phyloP scores from a whole-genome alignment of 2,797 vertebrate genomes.

The Anniella stebbinsi region DNA sequence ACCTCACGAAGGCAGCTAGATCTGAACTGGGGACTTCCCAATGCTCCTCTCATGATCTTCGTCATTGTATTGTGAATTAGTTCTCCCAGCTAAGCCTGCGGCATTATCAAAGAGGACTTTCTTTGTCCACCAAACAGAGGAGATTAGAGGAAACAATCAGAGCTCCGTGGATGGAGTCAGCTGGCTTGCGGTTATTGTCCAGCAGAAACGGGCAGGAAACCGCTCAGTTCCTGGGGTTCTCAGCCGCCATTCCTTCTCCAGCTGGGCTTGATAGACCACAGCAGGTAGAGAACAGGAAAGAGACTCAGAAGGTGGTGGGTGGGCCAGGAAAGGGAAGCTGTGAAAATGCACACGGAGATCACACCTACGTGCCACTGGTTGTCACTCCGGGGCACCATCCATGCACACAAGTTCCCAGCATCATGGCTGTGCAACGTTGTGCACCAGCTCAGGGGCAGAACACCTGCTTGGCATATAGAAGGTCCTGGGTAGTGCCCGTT shows the following conservation, averaged over 20 bases:
- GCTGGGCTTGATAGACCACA: conserved; percentile 25
- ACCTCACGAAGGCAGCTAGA: not conserved
- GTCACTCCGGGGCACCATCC: not conserved
- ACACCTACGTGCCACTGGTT: not conserved
- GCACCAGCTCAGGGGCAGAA: no score
- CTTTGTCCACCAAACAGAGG: not conserved
- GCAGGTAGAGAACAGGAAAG: not conserved
- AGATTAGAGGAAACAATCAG: not conserved
- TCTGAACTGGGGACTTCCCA: not conserved
- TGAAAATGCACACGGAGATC: no score
- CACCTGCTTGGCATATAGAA: not conserved
- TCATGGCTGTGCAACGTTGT: no score
- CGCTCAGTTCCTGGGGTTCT: conserved; percentile 64
- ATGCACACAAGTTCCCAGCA: not conserved
- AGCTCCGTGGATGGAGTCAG: not conserved
- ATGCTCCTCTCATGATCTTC: not conserved
- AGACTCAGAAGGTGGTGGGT: not conserved
- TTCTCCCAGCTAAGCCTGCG: not conserved
- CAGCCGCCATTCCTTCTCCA: not conserved
- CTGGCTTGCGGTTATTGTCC: conserved; percentile 58
- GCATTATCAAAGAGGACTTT: not conserved
- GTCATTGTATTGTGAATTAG: no score
- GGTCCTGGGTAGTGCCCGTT: no score
- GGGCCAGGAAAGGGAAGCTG: conserved; percentile 30
- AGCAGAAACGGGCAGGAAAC: conserved; percentile 73